Base-by-base conservation (phyloP, 2,888 invertebrate genomes). In the Silvanus unidentatus region DNA sequence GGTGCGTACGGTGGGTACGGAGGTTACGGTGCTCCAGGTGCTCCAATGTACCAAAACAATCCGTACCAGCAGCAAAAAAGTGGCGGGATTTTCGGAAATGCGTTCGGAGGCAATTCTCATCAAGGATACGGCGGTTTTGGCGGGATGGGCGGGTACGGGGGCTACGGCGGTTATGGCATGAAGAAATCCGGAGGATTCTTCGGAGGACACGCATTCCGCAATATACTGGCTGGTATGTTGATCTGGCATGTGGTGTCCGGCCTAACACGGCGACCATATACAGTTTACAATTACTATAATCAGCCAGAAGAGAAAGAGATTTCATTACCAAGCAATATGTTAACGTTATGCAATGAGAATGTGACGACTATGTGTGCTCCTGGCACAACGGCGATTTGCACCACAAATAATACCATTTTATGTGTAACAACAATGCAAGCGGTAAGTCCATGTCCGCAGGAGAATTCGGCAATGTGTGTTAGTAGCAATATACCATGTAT, bases 221-320 rank as follows among this genome's bases (percentile, higher is more conserved):
- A 63, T 42, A 58, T 66, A n/a, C 44, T 68, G 29, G 61, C 64
- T 30, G 69, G 69, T 2, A 55, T 68, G 44, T 52, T 68, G 10
- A 58, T 67, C 28, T 68, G 65, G 60, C 57, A 64, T 47, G 40
- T 68, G 38, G 61, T 63, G 8, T 60, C 62, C 4, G 64, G 61
- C 2, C 52, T 63, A 10, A 57, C 62, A 29, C 55, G 59, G 16
- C 49, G 54, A 2, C 61, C 62, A 2, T 65, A 68, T 54, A 57
- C 60, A 12, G 66, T 69, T 2, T 64, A 68, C 45, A 67, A 69
- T 48, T 62, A 66, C 43, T 65, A 69, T 50, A 69, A 68, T 44
- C 59, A 61, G 45, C 66, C 65, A 0, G 55, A 63, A 22, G 57
- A 60, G 10, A 59, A 65, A 43, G 64, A 69, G 48, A 66, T 70